Conservation (phyloP, 2,888 invertebrate species). For the Craniophora ligustri region DNA sequence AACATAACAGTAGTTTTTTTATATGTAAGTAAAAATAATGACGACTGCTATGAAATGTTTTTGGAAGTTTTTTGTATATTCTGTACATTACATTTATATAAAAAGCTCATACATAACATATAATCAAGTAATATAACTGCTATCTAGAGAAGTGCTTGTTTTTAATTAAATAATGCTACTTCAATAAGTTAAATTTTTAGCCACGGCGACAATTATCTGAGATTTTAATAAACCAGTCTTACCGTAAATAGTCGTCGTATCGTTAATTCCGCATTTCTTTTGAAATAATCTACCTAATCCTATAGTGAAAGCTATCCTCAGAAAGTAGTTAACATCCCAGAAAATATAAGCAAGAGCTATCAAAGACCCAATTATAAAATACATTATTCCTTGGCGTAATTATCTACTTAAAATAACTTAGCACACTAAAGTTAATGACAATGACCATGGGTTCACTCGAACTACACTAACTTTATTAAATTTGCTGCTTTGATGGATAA, state of each 20-base stretch:
- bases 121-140: too few relatives aligned
- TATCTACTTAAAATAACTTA: slow-evolving; percentile 5
- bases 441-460: slow-evolving; percentile 21
- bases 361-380: slow-evolving; percentile 72
- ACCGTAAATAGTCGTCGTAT: slow-evolving; percentile 93
- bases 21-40: too few relatives aligned
- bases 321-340: slow-evolving; percentile 94
- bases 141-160: too few relatives aligned
- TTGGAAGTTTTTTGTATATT: too few relatives aligned
- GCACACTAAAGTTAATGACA: neutral
- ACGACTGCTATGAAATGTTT: too few relatives aligned
- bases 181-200: neutral
- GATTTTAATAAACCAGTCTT: slow-evolving; percentile 65
- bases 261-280: slow-evolving; percentile 91
- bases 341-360: slow-evolving; percentile 90
- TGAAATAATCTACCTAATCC: slow-evolving; percentile 91
- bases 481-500: neutral
- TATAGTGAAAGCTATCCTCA: slow-evolving; percentile 92
- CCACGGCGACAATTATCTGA: slow-evolving; percentile 15
- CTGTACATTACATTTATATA: too few relatives aligned
- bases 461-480: slow-evolving; percentile 37
- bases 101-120: too few relatives aligned
- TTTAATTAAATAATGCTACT: neutral
- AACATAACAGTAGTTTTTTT: too few relatives aligned
- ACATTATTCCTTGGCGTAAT: slow-evolving; percentile 71